Base-by-base conservation (phyloP, 2,797 vertebrate genomes). In the Furcifer pardalis region DNA sequence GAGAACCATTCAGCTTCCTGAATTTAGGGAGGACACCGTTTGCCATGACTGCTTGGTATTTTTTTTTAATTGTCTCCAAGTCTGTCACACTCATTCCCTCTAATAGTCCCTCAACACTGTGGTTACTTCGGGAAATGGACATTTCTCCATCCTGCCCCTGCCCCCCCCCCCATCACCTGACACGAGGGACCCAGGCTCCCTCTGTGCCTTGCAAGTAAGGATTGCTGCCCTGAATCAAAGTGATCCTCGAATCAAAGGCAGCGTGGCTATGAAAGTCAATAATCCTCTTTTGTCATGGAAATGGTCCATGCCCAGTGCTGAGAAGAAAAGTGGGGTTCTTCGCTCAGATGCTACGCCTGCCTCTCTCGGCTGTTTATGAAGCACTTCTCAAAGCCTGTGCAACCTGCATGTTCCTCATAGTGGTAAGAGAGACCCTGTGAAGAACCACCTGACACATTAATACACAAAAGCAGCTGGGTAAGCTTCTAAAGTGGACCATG, bases 1-100 rank as follows among this genome's bases (percentile, higher is more conserved):
- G 91, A 94, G 94, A 94, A 93, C 95, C 93, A 96, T 97, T 97
- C 94, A 96, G 93, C 66, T 90, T 94, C 95, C 94, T 96, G 95
- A 97, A 96, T 96, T 96, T 90, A 83, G 87, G 72, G 71, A 71
- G 84, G 91, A 69, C 84, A 86, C 91, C 91, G 92, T 77, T 15
- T 56, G 52, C 19, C 19, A 4, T 21, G 52, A 17, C 4, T 56
- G 52, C 21, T 17, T 56, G 52, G 17, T 13, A 2, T 17, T 56
- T 92, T 87, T 85, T 91, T 89, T 88, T 87, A 92, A 92, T 87
- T 83, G 88, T 88, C 75, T 87, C 83, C 84, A 86, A 44, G 68
- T 56, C 89, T 90, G 82, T 71, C 37, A 59, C 88, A 88, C 88
- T 81, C 85, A 84, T 66, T 0, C n/a, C n/a, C n/a, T n/a, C 72